Percentiles rank a stretch among this genome's conserved stretches.
These are phyloP conservation scores for Protonibea diacanthus DNA, from an alignment of 2,797 vertebrate genomes.

Conservation along the genomic window DNA sequence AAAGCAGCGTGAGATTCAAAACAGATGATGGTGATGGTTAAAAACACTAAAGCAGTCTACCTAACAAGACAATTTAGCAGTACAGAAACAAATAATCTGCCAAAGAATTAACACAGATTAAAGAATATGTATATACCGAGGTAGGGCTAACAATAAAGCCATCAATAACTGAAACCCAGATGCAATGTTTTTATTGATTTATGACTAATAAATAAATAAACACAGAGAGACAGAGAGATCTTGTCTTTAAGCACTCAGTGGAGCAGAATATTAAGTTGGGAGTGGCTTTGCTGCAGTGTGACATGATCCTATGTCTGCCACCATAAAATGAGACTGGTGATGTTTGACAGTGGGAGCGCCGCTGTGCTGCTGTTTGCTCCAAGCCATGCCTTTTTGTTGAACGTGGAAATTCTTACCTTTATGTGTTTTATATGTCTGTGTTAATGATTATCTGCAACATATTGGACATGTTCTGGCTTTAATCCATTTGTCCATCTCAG, in stretches of 20 bases:
- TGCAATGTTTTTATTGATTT: neutral
- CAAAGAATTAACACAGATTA: neutral
- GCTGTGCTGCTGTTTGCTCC: neutral
- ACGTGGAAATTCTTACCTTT: neutral
- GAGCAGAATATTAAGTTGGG: neutral
- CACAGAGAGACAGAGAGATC: neutral
- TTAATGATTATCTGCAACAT: neutral
- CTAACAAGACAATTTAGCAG: neutral
- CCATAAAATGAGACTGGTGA: neutral
- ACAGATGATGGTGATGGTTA: neutral
- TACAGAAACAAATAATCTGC: neutral
- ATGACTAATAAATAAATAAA: conserved; percentile 1
- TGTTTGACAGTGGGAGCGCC: conserved; percentile 4
- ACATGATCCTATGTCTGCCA: neutral
- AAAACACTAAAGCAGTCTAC: neutral
- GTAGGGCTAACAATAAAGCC: neutral
- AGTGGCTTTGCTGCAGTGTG: conserved; percentile 1
- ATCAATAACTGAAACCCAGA: neutral
- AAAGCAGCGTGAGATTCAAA: neutral
- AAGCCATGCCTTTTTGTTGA: too few relatives aligned
- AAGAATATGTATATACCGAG: neutral
- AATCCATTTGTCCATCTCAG: neutral
- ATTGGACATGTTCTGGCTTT: neutral
- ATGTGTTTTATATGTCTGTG: neutral
- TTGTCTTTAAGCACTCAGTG: neutral